Base-by-base conservation (phyloP, 2,888 invertebrate genomes). In the Spicauda simplicius region DNA sequence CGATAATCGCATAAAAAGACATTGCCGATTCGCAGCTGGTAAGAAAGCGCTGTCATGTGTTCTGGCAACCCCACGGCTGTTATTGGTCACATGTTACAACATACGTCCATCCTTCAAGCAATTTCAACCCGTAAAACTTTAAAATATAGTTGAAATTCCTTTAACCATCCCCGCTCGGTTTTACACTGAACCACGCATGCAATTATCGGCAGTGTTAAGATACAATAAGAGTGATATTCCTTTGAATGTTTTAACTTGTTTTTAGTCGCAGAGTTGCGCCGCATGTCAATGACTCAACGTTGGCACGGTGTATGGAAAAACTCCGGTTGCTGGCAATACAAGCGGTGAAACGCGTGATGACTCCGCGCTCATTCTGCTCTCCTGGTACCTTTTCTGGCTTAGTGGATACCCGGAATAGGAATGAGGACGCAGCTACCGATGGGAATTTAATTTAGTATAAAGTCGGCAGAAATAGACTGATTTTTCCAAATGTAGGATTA, bases 241-340 rank as follows among this genome's bases (percentile, higher is more conserved):
- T 64, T 54, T 74, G 72, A 12, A 52, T 41, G 55, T 55, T 55
- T 64, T 37, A 54, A 71, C 70, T 70, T 71, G 70, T 69, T 72
- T 73, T 77, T 78, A 74, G 72, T 74, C 69, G 62, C 66, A 58
- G 74, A 68, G 68, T 72, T 71, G 73, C 76, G 72, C 76, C 75
- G 78, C 75, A 77, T 77, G 77, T 78, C 78, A 78, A 75, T 77
- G 78, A 78, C 77, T 78, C 74, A 77, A 73, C 71, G 71, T 60
- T 65, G 68, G 70, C 63, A 72, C 56, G 64, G 45, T 50, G 53
- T 30, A 76, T 73, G 74, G 72, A 77, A 77, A 74, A 76, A 78
- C 69, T 73, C 68, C 64, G 68, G 72, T 72, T 74, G 70, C 67
- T 73, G 73, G 72, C 72, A 71, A 69, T 64, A 70, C 58, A 57